A percentile compares a stretch with the other conserved stretches of the same genome.
phyloP scores from a whole-genome alignment of 2,797 vertebrate species.

The Anableps anableps region DNA sequence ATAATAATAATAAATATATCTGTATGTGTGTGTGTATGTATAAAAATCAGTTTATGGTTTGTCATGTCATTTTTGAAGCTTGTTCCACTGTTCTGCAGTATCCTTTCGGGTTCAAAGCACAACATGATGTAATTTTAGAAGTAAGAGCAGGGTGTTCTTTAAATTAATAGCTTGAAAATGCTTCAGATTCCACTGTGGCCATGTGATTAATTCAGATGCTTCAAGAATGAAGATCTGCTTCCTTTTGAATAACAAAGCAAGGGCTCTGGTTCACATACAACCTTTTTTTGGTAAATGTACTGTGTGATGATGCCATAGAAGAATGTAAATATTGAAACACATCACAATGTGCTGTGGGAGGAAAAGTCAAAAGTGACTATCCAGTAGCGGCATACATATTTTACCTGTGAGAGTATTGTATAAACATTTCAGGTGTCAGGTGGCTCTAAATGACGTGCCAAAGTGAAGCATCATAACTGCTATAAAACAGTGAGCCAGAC shows the following conservation, averaged over 20 bases:
- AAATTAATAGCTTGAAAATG: constrained; percentile 58
- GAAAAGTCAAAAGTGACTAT: constrained; percentile 62
- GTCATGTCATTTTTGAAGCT: neutral
- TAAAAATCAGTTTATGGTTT: neutral
- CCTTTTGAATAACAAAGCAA: constrained; percentile 79
- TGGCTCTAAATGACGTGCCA: constrained; percentile 46
- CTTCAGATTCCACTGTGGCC: constrained; percentile 67
- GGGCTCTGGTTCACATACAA: constrained; percentile 71
- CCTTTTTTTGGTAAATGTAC: constrained; percentile 81
- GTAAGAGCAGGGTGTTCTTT: constrained; percentile 1
- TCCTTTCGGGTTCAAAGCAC: neutral
- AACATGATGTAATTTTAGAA: neutral
- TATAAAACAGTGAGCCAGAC: constrained; percentile 33
- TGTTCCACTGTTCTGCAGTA: neutral
- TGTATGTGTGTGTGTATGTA: too few relatives aligned
- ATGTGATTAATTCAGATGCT: constrained; percentile 66
- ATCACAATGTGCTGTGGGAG: constrained; percentile 76
- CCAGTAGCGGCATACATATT: constrained; percentile 77
- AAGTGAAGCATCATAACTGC: constrained; percentile 10
- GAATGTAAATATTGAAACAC: constrained; percentile 92
- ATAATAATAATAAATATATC: too few relatives aligned
- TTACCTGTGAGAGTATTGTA: constrained; percentile 69
- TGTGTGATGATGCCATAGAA: constrained; percentile 82
- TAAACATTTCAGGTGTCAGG: constrained; percentile 55
- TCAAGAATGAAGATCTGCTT: constrained; percentile 77